Base-by-base conservation (phyloP, 2,888 invertebrate species). In the Tipula confusa region DNA sequence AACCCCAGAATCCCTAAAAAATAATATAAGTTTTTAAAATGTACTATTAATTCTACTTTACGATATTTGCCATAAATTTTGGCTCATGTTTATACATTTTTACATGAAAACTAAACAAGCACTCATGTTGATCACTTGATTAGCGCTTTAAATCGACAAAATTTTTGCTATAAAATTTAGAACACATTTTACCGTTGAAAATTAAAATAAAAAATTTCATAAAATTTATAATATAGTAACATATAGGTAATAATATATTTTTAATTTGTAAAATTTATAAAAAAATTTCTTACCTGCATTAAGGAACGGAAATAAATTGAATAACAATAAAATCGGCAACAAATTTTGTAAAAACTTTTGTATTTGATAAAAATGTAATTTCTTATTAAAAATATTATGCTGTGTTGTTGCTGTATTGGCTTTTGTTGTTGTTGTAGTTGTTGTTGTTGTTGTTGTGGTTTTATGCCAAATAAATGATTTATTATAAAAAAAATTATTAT, bases 251-350 rank as follows among this genome's bases (percentile, higher is more conserved):
- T n/a, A n/a, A n/a, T n/a, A n/a, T n/a, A 79, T 24, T 79, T 79
- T 79, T n/a, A 15, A 5, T 15, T 4, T 64, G 6, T 64, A 64
- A 64, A 33, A 33, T 33, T 64, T 64, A 43, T 1, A 81, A n/a
- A 81, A 81, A 81, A 82, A 31, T 18, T 13, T 79, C 89, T 89
- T 83, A 89, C 89, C 89, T 88, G 89, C 89, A 88, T 88, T 88
- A 85, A 89, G 88, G 85, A 89, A 86, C 86, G 89, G 90, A 87
- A 89, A 87, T 88, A 89, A 88, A 87, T 89, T 89, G 86, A 89
- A 88, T 86, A 89, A 88, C 87, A 89, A 87, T 86, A 89, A 86
- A 85, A 89, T 86, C 85, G 89, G 88, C 85, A 89, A 86, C 85
- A 89, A 86, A 87, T 87, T 86, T 85, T 88, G 88, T 85, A 88